Percentiles rank a stretch among this genome's conserved stretches.
phyloP scores from a whole-genome alignment of 1,140 invertebrate genomes.

The Megalopta genalis region DNA sequence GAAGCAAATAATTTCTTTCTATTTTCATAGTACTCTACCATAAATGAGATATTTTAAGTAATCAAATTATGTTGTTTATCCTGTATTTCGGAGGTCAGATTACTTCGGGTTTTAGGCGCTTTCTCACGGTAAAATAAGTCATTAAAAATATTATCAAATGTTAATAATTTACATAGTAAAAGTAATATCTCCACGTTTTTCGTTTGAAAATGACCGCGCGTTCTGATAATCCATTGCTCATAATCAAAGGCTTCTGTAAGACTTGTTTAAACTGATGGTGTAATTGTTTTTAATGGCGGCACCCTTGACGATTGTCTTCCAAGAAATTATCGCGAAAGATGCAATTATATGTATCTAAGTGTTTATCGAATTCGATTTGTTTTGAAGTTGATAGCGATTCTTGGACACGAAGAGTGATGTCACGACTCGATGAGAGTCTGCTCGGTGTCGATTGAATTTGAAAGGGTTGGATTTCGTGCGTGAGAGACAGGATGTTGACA shows the following conservation, averaged over 20 bases:
- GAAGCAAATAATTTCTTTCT: too few relatives aligned
- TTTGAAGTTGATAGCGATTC: conserved; percentile 27
- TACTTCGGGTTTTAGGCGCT: too few relatives aligned
- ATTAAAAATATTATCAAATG: too few relatives aligned
- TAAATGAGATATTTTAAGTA: too few relatives aligned
- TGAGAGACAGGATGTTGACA: too few relatives aligned
- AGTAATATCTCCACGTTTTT: too few relatives aligned
- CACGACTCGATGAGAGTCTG: neutral
- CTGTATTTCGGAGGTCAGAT: too few relatives aligned
- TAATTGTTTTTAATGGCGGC: neutral
- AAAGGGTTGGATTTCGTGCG: neutral
- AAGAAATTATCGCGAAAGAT: conserved; percentile 8
- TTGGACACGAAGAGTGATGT: conserved; percentile 22
- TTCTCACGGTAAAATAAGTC: too few relatives aligned
- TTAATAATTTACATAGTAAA: too few relatives aligned
- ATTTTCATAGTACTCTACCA: too few relatives aligned
- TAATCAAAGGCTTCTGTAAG: neutral
- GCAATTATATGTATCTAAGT: conserved; percentile 5
- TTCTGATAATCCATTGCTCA: neutral
- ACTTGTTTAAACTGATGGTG: neutral
- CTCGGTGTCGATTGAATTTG: neutral
- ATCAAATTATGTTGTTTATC: too few relatives aligned
- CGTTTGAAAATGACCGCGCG: too few relatives aligned
- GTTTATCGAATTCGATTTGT: conserved; percentile 29
- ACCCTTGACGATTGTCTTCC: neutral